Base-by-base conservation (phyloP, 1,140 invertebrate species). In the Leptinotarsa defecta region DNA sequence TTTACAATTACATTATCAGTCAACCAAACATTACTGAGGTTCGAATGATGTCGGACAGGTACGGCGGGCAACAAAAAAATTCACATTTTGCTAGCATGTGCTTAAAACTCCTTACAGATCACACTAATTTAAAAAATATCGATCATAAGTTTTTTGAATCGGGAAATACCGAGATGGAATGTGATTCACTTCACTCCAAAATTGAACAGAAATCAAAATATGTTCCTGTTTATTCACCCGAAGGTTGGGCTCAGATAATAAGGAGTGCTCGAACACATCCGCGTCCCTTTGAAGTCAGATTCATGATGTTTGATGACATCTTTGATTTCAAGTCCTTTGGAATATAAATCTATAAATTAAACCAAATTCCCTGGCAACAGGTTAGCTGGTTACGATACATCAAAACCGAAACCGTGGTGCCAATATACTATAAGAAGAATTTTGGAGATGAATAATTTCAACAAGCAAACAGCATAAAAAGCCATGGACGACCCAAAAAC, bases 61-160 rank as follows among this genome's bases (percentile, higher is more conserved):
- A 84, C 74, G 74, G 74, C 8, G 84, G 84, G 0, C 85, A 86
- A 81, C 84, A n/a, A 86, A 71, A 85, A 86, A 86, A 86, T 15
- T 13, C 13, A 1, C 22, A 27, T 27, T 17, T 48, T 24, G 13
- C 19, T 17, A 1, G 0, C 2, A 71, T 71, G 49, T 52, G 43
- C 52, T 52, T 57, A 20, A 6, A 69, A 49, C 68, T 69, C 0
- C 76, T 84, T 5, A 62, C 52, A 3, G 73, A 74, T 64, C 75
- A 83, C 43, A 63, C 73, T 20, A 79, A 79, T 68, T 79, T 85
- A 20, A 43, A 81, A 70, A 64, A 73, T 1, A 71, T 57, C 22
- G 43, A 61, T 71, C 62, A 73, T 27, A 63, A 3, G 2, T 73
- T 73, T 73, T 63, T 73, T 73, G 62, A 73, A 34, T 13, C 34